A percentile compares a stretch with the other conserved stretches of the same genome.
phyloP scores from a whole-genome alignment of 2,888 invertebrate species.

The Autographa gamma region DNA sequence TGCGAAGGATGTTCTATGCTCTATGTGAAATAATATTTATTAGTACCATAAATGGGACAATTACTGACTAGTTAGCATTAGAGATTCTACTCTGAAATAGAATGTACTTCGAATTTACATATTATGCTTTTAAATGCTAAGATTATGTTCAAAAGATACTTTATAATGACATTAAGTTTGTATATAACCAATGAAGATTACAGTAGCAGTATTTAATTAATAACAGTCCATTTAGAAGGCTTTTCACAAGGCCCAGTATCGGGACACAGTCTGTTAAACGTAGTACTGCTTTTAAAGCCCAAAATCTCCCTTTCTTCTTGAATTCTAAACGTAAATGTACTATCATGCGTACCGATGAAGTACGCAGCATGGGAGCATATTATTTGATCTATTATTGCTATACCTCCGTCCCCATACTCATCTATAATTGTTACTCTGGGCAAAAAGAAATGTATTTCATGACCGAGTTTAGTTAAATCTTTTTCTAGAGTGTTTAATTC shows the following conservation, averaged over 20 bases:
- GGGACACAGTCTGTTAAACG: slow-evolving; percentile 96
- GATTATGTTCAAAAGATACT: too few relatives aligned
- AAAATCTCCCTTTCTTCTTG: slow-evolving; percentile 99
- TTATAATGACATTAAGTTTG: background rate
- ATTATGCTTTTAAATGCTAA: too few relatives aligned
- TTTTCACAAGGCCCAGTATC: slow-evolving; percentile 90
- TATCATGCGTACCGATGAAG: slow-evolving; percentile 97
- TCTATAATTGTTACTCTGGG: slow-evolving; percentile 85
- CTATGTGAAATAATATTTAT: too few relatives aligned
- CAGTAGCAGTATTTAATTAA: slow-evolving; percentile 77
- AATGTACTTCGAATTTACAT: too few relatives aligned
- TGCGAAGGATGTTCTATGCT: too few relatives aligned
- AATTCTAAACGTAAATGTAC: slow-evolving; percentile 98
- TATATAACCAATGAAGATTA: background rate
- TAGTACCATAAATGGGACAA: too few relatives aligned
- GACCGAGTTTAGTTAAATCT: slow-evolving; percentile 76
- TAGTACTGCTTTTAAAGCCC: slow-evolving; percentile 93
- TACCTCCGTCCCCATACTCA: slow-evolving; percentile 93
- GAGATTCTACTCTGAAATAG: too few relatives aligned
- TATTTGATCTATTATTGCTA: slow-evolving; percentile 98
- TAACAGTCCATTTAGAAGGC: slow-evolving; percentile 94
- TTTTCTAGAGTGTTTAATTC: slow-evolving; percentile 86
- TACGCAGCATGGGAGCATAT: slow-evolving; percentile 96
- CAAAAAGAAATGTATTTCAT: slow-evolving; percentile 70
- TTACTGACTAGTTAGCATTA: too few relatives aligned